Conservation (phyloP, 2,888 invertebrate species). For the Diploptera punctata region DNA sequence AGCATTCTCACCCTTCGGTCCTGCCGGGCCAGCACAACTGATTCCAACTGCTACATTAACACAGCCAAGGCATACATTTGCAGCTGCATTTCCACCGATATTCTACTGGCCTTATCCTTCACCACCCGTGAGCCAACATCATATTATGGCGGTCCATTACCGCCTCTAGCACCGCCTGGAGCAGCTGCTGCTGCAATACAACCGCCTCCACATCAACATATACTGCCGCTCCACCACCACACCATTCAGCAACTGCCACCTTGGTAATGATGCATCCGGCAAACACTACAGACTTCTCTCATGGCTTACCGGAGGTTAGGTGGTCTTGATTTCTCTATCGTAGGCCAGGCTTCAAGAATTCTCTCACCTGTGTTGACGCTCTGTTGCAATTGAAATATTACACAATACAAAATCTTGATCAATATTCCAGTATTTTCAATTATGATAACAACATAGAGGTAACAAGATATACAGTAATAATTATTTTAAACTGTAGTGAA, state of each 20-base stretch:
- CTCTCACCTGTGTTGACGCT: too few relatives aligned
- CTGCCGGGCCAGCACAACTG: constrained; percentile 32
- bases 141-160: constrained; percentile 66
- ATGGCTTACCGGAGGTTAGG: constrained; percentile 57
- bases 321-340: constrained; percentile 30
- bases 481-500: too few relatives aligned
- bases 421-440: too few relatives aligned
- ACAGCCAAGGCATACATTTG: constrained; percentile 41
- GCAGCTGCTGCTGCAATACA: constrained; percentile 25
- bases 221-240: constrained; percentile 11
- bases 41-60: constrained; percentile 33
- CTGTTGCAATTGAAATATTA: too few relatives aligned
- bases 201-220: constrained; percentile 33
- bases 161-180: constrained; percentile 34
- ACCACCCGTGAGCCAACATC: constrained; percentile 93
- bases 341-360: background rate
- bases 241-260: constrained; percentile 42
- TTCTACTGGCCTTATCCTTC: constrained; percentile 96
- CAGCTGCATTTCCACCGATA: constrained; percentile 54
- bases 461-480: too few relatives aligned
- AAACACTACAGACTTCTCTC: constrained; percentile 56
- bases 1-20: constrained; percentile 57
- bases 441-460: too few relatives aligned
- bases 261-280: constrained; percentile 51
- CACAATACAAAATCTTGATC: too few relatives aligned